phyloP scores from a whole-genome alignment of 2,113 vertebrate genomes.

The Planiliza haematocheilus region DNA sequence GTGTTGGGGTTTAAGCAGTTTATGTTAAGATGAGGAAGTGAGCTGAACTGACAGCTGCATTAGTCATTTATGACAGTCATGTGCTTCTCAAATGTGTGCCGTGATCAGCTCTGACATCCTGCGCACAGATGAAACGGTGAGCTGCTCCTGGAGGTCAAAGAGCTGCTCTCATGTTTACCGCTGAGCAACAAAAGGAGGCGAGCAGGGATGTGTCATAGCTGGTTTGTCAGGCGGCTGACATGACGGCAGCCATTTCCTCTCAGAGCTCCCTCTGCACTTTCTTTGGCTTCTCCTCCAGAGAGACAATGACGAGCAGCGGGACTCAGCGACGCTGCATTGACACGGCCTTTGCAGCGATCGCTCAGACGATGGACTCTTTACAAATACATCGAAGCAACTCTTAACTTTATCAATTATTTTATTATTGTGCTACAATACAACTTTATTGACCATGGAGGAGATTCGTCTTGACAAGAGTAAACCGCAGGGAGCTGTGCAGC shows the following conservation, averaged over 20 bases:
- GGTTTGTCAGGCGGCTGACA: constrained; percentile 53
- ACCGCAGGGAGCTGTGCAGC: not conserved
- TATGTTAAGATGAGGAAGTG: constrained; percentile 47
- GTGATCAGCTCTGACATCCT: constrained; percentile 65
- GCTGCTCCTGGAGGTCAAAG: constrained; percentile 74
- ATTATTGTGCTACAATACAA: not conserved
- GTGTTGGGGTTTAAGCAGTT: constrained; percentile 40
- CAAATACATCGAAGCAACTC: constrained; percentile 12
- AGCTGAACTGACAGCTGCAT: constrained; percentile 74
- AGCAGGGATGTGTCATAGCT: constrained; percentile 41
- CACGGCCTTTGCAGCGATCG: constrained; percentile 36
- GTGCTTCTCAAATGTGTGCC: constrained; percentile 62
- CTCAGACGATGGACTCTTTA: not conserved
- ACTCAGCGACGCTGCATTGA: constrained; percentile 16
- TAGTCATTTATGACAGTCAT: constrained; percentile 71
- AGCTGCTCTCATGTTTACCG: constrained; percentile 76
- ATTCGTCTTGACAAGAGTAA: constrained; percentile 7
- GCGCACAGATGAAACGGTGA: constrained; percentile 61
- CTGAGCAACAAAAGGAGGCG: constrained; percentile 56
- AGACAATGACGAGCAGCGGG: not conserved
- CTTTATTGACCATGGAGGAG: not conserved
- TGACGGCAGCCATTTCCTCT: constrained; percentile 43
- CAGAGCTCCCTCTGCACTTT: not conserved
- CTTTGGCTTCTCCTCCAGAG: not conserved
- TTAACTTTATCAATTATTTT: constrained; percentile 17